A percentile compares a stretch with the other conserved stretches of the same genome.
These are phyloP conservation scores for Toxotes chatareus DNA, from an alignment of 2,113 vertebrate genomes.

Conservation along the genomic window DNA sequence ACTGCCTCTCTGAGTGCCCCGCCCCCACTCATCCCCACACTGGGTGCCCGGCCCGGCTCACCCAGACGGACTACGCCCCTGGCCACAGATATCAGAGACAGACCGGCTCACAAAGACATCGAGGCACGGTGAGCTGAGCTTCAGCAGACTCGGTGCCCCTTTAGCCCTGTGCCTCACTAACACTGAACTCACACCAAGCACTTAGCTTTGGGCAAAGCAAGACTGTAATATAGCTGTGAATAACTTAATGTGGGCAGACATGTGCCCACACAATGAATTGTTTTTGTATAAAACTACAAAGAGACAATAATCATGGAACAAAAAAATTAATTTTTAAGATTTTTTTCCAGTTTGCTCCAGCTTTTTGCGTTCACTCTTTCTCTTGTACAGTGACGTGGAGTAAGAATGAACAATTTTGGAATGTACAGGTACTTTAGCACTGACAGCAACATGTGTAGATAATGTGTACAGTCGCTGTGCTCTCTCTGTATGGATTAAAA, in stretches of 20 bases:
- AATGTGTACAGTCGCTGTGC: slow-evolving; percentile 88
- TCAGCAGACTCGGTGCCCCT: not conserved
- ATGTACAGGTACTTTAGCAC: slow-evolving; percentile 79
- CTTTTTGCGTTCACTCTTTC: slow-evolving; percentile 82
- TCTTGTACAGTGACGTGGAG: slow-evolving; percentile 82
- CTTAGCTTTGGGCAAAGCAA: slow-evolving; percentile 78
- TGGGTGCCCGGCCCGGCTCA: slow-evolving; percentile 91
- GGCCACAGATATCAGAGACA: slow-evolving; percentile 93
- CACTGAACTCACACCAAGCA: slow-evolving; percentile 80
- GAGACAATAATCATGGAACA: slow-evolving; percentile 65
- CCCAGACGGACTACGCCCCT: slow-evolving; percentile 96
- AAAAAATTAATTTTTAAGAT: slow-evolving; percentile 81
- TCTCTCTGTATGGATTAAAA: slow-evolving; percentile 88
- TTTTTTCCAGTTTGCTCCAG: slow-evolving; percentile 80
- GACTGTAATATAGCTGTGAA: slow-evolving; percentile 85
- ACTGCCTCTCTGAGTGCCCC: slow-evolving; percentile 95
- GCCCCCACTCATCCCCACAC: slow-evolving; percentile 93
- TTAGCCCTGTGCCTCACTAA: slow-evolving; percentile 67
- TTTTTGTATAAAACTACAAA: slow-evolving; percentile 78
- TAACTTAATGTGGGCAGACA: slow-evolving; percentile 69
- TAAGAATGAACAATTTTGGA: slow-evolving; percentile 65
- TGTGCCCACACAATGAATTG: slow-evolving; percentile 50
- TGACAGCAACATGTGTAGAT: slow-evolving; percentile 89
- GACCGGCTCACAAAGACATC: slow-evolving; percentile 95
- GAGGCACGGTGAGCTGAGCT: slow-evolving; percentile 90